Base-by-base conservation (phyloP, 2,888 invertebrate genomes). In the Lithophane ornitopus region DNA sequence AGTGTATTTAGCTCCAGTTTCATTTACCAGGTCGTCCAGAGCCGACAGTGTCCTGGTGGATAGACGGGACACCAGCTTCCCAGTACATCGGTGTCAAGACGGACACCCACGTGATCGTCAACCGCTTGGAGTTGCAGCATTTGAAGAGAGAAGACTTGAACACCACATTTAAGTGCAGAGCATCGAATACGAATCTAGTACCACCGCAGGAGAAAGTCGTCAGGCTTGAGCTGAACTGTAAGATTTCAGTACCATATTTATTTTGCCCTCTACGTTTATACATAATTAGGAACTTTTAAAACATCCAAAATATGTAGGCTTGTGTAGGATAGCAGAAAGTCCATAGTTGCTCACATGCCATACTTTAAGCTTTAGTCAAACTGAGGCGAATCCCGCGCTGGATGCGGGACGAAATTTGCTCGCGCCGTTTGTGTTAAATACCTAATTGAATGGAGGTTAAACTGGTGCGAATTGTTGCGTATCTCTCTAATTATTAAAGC, bases 161-260 rank as follows among this genome's bases (percentile, higher is more conserved):
- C 93, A 98, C 98, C 59, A 98, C 98, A 28, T 98, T 98, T 96
- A 98, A 98, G 93, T 99, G 99, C 92, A 98, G 98, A 94, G 98
- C 98, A 39, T 97, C 98, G 76, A 99, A 98, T 92, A 98, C 98
- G n/a, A 98, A 98, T 91, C 97, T 98, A 77, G 98, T 98, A 88
- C 97, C 98, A 87, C 98, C 99, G 0, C 97, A 98, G 70, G 98
- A 98, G 94, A 98, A 98, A 91, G 97, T 97, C 76, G 98, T 98
- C 80, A 97, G 98, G 82, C 97, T 98, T 81, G 98, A 98, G 93
- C 97, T 99, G 95, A 97, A 98, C 90, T 94, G 98, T 98, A 95
- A 98, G 98, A 67, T 59, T 49, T 49, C 2, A n/a, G 12, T 34
- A 16, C 6, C 4, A 11, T 7, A 4, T 41, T 41, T 54, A 16